Percentiles rank a stretch among this genome's conserved stretches.
Conservation (phyloP, 2,113 vertebrate genomes). For the Noturus placidus region DNA sequence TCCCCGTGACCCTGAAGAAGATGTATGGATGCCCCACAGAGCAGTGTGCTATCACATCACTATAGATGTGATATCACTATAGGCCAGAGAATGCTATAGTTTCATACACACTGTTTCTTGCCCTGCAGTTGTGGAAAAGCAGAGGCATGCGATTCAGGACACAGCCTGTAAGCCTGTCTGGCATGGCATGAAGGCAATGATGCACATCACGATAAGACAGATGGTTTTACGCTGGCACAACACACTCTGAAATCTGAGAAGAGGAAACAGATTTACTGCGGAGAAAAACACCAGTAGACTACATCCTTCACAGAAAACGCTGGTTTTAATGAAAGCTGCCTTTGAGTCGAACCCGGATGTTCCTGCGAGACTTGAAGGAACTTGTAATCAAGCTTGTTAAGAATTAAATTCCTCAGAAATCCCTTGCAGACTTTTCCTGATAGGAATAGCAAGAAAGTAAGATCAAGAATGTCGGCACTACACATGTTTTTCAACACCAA, state of each 20-base stretch:
- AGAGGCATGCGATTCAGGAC: not conserved
- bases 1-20: no score
- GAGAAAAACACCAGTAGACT: not conserved
- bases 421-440: not conserved
- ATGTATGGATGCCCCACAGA: no score
- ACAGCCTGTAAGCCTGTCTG: not conserved
- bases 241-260: not conserved
- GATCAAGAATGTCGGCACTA: not conserved
- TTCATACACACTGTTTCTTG: not conserved
- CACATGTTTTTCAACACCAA: no score
- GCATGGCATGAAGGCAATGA: not conserved
- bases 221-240: not conserved
- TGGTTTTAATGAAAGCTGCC: not conserved
- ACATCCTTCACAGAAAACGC: no score
- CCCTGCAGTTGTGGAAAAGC: no score
- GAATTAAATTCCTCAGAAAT: not conserved
- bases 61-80: not conserved
- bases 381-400: not conserved
- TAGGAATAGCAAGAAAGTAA: not conserved
- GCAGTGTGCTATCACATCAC: not conserved
- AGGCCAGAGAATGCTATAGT: not conserved
- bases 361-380: not conserved
- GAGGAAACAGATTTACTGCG: not conserved
- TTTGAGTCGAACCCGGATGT: not conserved
- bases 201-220: slow-evolving; percentile 9